Evolutionary conservation across 2,888 invertebrate species (phyloP).

Genomic region (Villa cingulata): DNA sequence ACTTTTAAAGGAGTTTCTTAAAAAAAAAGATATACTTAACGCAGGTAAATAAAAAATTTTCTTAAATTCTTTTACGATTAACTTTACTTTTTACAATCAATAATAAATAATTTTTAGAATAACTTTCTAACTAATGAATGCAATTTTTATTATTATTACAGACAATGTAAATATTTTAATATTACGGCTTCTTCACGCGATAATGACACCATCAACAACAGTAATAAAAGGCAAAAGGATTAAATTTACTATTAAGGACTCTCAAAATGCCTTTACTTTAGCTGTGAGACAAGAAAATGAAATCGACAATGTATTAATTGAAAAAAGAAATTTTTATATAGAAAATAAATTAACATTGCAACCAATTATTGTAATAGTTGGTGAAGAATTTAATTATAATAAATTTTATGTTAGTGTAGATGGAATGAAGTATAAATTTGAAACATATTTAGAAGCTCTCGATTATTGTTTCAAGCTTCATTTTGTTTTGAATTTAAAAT

Average conservation of each 20-base stretch:
- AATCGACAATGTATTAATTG: not conserved
- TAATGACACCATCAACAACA: not conserved
- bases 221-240: not conserved
- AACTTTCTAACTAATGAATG: not conserved
- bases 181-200: not conserved
- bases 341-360: not conserved
- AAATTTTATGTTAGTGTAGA: not conserved
- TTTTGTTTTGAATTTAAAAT: slow-evolving; percentile 1
- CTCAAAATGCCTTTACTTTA: not conserved
- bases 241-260: slow-evolving; percentile 1
- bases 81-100: no score
- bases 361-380: not conserved
- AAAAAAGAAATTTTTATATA: not conserved
- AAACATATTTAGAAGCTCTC: slow-evolving; percentile 1
- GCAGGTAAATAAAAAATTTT: not conserved
- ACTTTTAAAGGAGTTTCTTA: not conserved
- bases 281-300: not conserved
- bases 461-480: slow-evolving; percentile 2
- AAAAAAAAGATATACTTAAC: not conserved
- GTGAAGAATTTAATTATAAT: not conserved
- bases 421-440: not conserved
- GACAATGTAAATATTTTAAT: not conserved
- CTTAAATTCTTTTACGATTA: no score
- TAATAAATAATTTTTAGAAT: no score
- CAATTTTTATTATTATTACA: not conserved